Conservation (phyloP, 23 tunicate species). For the Styela clava region DNA sequence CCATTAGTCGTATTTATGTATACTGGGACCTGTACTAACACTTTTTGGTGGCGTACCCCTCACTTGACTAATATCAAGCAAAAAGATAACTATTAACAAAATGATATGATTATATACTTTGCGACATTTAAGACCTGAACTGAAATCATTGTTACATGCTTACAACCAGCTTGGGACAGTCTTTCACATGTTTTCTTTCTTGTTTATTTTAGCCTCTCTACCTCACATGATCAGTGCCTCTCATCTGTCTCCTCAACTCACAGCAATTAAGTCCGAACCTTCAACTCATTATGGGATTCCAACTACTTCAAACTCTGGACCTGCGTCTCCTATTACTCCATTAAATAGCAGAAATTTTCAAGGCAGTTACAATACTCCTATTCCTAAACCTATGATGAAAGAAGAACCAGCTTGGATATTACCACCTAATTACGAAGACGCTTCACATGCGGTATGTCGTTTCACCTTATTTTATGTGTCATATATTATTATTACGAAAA, state of each 20-base stretch:
- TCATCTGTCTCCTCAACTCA: background rate
- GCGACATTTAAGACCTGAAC: no score
- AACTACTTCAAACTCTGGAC: background rate
- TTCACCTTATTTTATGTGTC: no score
- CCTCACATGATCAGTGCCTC: slow-evolving; percentile 14
- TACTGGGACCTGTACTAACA: no score
- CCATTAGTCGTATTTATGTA: no score
- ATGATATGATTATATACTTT: no score
- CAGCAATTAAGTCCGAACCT: background rate
- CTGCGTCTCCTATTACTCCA: background rate
- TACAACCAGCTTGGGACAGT: no score
- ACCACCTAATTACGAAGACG: background rate
- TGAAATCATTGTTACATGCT: no score
- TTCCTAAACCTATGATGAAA: background rate
- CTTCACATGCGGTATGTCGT: background rate
- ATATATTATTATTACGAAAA: no score
- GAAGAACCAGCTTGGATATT: background rate
- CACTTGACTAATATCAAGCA: no score
- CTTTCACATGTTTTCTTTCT: no score
- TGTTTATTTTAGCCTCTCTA: slow-evolving; percentile 12
- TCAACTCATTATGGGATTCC: background rate
- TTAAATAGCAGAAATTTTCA: background rate
- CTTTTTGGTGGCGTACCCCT: no score
- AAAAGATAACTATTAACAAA: no score
- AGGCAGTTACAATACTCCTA: background rate